Conservation (phyloP, 2,797 vertebrate species). For the Spatula clypeata region DNA sequence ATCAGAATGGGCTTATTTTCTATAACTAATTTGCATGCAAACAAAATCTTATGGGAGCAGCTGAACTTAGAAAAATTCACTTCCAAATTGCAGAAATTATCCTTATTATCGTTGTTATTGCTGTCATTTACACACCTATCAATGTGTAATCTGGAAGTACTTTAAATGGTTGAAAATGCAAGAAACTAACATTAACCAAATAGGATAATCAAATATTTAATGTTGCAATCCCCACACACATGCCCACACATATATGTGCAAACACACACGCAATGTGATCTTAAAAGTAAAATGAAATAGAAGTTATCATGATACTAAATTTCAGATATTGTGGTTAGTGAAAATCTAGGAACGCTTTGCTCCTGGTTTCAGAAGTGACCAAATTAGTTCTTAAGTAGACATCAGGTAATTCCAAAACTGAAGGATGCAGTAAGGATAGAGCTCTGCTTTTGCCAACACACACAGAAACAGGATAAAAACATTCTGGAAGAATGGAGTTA, state of each 20-base stretch:
- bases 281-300: neutral
- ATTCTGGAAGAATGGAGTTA: neutral
- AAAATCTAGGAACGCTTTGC: neutral
- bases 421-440: neutral
- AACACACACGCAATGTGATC: neutral
- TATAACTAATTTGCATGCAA: neutral
- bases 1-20: neutral
- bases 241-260: neutral
- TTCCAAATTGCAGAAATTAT: constrained; percentile 20
- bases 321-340: neutral
- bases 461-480: neutral
- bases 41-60: neutral
- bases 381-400: neutral
- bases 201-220: neutral
- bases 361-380: neutral
- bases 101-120: constrained; percentile 16
- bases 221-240: fast-evolving
- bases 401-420: neutral
- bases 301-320: neutral
- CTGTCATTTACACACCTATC: neutral
- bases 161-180: neutral
- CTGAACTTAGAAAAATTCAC: neutral
- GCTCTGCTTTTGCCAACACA: neutral
- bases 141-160: neutral
- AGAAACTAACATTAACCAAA: neutral